These are phyloP conservation scores for Sturnira hondurensis DNA, from an alignment of 2,113 vertebrate genomes.

Conservation along the genomic window DNA sequence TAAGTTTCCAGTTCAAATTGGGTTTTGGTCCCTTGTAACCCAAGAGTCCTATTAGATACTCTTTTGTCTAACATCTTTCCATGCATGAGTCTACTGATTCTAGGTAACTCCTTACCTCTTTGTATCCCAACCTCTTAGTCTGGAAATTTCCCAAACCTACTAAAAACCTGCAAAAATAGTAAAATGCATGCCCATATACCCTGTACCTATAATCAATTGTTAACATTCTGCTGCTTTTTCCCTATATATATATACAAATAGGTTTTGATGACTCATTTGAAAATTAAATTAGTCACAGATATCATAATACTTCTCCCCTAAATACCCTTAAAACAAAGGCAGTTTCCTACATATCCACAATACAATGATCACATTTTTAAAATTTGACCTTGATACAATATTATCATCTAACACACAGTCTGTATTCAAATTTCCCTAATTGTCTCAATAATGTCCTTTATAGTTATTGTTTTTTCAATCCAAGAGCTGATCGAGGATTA, in stretches of 20 bases:
- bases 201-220: not conserved
- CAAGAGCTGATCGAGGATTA: not conserved
- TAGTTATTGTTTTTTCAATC: not conserved
- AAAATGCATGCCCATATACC: not conserved
- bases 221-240: not conserved
- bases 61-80: not conserved
- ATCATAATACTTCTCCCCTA: not conserved
- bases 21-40: not conserved
- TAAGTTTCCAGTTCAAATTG: not conserved
- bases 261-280: not conserved
- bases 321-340: not conserved
- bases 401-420: not conserved
- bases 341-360: not conserved
- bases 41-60: not conserved
- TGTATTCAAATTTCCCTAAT: not conserved
- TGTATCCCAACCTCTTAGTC: not conserved
- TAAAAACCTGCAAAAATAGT: not conserved
- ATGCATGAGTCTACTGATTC: not conserved
- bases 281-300: not conserved
- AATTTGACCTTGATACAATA: not conserved
- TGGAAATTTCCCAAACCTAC: constrained; percentile 1
- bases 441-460: not conserved
- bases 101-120: not conserved
- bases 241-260: not conserved
- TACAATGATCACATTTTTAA: not conserved